Evolutionary conservation across 2,888 invertebrate species (phyloP).

Genomic region (Muscina levida): DNA sequence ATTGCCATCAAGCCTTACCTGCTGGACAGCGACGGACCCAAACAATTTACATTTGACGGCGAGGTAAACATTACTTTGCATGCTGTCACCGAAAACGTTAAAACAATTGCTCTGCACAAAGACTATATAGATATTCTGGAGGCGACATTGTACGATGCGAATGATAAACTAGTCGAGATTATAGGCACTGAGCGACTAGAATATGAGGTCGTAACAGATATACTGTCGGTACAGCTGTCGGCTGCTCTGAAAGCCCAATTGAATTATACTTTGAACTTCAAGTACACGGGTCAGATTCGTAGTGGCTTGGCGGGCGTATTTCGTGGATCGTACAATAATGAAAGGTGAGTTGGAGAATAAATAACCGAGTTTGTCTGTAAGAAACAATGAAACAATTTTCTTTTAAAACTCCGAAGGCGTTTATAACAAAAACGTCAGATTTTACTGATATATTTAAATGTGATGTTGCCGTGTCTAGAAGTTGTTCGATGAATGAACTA

Average conservation of each 20-base stretch:
- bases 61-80: constrained; percentile 80
- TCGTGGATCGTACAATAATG: constrained; percentile 70
- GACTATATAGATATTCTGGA: constrained; percentile 68
- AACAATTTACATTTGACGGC: constrained; percentile 73
- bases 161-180: constrained; percentile 38
- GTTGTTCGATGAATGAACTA: no score
- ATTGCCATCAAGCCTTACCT: constrained; percentile 81
- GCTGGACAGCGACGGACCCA: constrained; percentile 63
- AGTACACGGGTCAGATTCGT: constrained; percentile 81
- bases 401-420: no score
- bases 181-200: constrained; percentile 56
- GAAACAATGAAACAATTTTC: no score
- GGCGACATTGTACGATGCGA: constrained; percentile 61
- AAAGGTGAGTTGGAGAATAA: constrained; percentile 69
- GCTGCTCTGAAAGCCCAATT: constrained; percentile 73
- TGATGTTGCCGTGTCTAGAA: no score
- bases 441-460: no score
- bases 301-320: constrained; percentile 74
- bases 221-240: constrained; percentile 79
- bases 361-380: no score
- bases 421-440: no score
- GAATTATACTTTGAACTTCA: constrained; percentile 80
- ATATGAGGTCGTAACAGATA: constrained; percentile 75
- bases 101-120: constrained; percentile 81
- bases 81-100: constrained; percentile 78